phyloP scores from a whole-genome alignment of 1,140 invertebrate species.

The Aphelenchoides avenae region DNA sequence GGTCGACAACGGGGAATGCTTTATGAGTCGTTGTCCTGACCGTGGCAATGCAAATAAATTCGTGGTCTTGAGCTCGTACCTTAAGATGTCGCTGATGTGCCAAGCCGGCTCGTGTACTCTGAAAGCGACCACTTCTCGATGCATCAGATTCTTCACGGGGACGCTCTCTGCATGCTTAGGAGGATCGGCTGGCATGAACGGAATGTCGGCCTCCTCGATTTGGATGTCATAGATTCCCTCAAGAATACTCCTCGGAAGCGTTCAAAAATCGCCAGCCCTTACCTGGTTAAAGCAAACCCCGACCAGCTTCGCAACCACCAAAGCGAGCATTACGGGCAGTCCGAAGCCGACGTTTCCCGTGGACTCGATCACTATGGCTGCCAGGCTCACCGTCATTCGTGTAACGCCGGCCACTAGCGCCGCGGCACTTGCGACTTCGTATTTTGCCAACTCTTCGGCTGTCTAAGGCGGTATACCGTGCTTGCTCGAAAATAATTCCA shows the following conservation, averaged over 20 bases:
- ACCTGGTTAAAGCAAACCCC: slow-evolving; percentile 95
- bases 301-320: slow-evolving; percentile 91
- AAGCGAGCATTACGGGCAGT: slow-evolving; percentile 65
- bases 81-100: slow-evolving; percentile 41
- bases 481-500: too few species aligned
- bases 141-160: slow-evolving; percentile 58
- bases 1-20: slow-evolving; percentile 55
- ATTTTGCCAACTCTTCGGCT: slow-evolving; percentile 77
- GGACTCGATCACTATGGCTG: slow-evolving; percentile 57
- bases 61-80: too few species aligned
- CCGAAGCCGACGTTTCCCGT: slow-evolving; percentile 77
- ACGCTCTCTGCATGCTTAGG: slow-evolving; percentile 80
- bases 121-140: slow-evolving; percentile 51
- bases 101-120: slow-evolving; percentile 31
- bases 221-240: slow-evolving; percentile 93
- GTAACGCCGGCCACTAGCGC: slow-evolving; percentile 93
- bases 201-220: slow-evolving; percentile 80
- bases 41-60: too few species aligned
- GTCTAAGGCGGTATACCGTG: too few species aligned
- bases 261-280: too few species aligned
- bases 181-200: slow-evolving; percentile 84
- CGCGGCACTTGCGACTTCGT: slow-evolving; percentile 89
- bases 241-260: too few species aligned
- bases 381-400: slow-evolving; percentile 63
- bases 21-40: slow-evolving; percentile 48